phyloP scores from a whole-genome alignment of 2,113 vertebrate species.

The Scalopus aquaticus region DNA sequence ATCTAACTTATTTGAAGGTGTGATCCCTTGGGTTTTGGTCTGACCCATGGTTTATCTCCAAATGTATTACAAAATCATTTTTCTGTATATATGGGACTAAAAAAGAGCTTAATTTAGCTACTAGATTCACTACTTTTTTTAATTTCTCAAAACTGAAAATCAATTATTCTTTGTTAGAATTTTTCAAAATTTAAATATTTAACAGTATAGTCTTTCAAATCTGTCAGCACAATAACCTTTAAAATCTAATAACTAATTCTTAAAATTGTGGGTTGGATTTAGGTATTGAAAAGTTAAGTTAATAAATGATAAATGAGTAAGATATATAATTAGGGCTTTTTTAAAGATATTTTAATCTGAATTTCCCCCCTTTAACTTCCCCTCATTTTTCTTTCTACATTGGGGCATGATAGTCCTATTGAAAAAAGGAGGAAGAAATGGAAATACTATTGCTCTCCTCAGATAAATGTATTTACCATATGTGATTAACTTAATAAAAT shows the following conservation, averaged over 20 bases:
- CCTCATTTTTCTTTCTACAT: neutral
- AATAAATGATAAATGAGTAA: neutral
- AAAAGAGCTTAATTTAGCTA: neutral
- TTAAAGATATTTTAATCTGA: neutral
- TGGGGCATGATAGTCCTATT: neutral
- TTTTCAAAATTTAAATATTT: neutral
- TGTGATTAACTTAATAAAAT: slow-evolving; percentile 13
- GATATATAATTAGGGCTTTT: too few relatives aligned
- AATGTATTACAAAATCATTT: neutral
- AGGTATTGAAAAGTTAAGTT: neutral
- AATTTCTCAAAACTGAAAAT: neutral
- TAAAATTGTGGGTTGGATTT: neutral
- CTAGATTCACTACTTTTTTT: neutral
- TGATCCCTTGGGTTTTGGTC: neutral
- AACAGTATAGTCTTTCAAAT: neutral
- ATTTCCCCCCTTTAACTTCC: neutral
- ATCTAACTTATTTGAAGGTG: neutral
- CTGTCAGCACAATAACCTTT: neutral
- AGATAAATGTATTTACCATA: neutral
- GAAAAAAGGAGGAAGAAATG: neutral
- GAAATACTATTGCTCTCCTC: neutral
- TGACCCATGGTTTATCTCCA: neutral
- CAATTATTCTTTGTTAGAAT: neutral
- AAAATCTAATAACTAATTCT: neutral
- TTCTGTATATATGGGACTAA: neutral